phyloP scores from a whole-genome alignment of 2,888 invertebrate genomes.

The Phyto melanocephala region DNA sequence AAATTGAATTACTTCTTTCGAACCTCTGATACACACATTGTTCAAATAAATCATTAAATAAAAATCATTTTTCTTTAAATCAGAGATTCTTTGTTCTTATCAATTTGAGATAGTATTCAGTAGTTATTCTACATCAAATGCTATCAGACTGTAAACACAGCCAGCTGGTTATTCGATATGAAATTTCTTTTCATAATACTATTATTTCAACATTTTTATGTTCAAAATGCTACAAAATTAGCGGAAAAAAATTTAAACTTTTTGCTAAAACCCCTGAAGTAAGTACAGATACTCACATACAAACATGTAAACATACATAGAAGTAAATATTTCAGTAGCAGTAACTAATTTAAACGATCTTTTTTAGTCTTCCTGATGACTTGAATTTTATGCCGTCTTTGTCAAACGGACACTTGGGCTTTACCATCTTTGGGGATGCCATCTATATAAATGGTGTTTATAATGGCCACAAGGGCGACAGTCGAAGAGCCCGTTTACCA shows the following conservation, averaged over 20 bases:
- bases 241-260: neutral
- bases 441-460: conserved; percentile 83
- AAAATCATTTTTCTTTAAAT: no score
- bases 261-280: conserved; percentile 65
- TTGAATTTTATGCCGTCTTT: conserved; percentile 82
- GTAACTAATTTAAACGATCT: no score
- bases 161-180: neutral
- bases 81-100: no score
- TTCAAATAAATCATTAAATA: no score
- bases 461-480: conserved; percentile 81
- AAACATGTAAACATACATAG: no score
- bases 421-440: conserved; percentile 81
- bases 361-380: conserved; percentile 80
- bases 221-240: neutral
- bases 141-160: neutral
- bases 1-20: no score
- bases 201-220: conserved; percentile 11
- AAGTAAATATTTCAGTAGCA: neutral
- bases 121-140: neutral
- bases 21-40: no score
- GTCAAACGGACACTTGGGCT: conserved; percentile 82
- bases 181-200: neutral
- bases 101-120: neutral
- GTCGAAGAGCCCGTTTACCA: conserved; percentile 82
- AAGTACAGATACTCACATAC: neutral